phyloP scores from a whole-genome alignment of 2,113 vertebrate genomes.

The Nycticebus coucang region DNA sequence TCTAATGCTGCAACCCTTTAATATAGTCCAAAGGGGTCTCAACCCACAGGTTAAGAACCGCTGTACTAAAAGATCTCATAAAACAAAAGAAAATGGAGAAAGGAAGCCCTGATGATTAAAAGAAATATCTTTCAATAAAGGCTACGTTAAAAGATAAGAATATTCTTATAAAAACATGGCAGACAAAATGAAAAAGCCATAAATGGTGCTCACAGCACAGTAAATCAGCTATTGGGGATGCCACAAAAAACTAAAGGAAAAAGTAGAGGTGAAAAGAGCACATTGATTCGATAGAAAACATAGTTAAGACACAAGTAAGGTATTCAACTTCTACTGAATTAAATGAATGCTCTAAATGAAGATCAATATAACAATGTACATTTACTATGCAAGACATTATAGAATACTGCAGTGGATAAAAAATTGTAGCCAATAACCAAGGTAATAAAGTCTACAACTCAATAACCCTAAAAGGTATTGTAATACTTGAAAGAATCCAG shows the following conservation, averaged over 20 bases:
- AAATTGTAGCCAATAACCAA: constrained; percentile 36
- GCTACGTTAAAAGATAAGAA: constrained; percentile 32
- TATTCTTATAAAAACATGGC: constrained; percentile 23
- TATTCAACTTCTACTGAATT: not conserved
- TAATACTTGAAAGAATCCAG: constrained; percentile 43
- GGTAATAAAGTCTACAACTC: not conserved
- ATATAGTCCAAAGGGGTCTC: too few relatives aligned
- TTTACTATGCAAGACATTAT: constrained; percentile 13
- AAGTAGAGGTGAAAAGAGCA: not conserved
- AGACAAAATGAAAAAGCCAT: not conserved
- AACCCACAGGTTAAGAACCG: too few relatives aligned
- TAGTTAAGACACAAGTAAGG: not conserved
- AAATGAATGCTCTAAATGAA: not conserved
- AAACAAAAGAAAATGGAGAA: constrained; percentile 17
- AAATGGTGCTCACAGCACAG: not conserved
- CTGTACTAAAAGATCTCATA: not conserved
- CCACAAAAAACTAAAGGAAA: not conserved
- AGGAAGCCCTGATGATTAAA: not conserved
- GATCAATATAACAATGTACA: constrained; percentile 25
- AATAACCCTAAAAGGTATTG: not conserved
- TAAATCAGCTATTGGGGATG: not conserved
- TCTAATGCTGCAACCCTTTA: too few relatives aligned
- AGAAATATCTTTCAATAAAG: constrained; percentile 27
- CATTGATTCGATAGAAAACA: not conserved
- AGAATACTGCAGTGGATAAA: not conserved